A percentile compares a stretch with the other conserved stretches of the same genome.
Conservation (phyloP, 2,888 invertebrate genomes). For the Bugulina stolonifera region DNA sequence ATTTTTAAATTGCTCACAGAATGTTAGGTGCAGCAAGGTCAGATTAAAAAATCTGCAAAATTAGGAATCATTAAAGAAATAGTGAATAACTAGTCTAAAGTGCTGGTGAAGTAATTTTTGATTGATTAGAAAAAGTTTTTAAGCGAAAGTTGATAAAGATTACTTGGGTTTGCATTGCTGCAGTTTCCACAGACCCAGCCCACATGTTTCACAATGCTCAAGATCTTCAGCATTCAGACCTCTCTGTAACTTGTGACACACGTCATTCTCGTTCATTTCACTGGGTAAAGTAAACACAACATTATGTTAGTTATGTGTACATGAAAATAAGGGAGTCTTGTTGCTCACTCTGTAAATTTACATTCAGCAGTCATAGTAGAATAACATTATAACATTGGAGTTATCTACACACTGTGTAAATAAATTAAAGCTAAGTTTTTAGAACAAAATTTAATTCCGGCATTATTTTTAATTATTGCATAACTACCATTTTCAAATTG, state of each 20-base stretch:
- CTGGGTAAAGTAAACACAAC: not conserved
- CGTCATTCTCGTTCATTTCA: not conserved
- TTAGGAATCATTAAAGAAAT: too few relatives aligned
- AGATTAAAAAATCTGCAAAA: constrained; percentile 11
- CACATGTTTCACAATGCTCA: constrained; percentile 13
- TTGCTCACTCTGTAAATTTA: too few relatives aligned
- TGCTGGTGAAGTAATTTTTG: not conserved
- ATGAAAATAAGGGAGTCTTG: not conserved
- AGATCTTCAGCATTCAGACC: constrained; percentile 6
- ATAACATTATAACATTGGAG: too few relatives aligned
- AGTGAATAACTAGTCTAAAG: too few relatives aligned
- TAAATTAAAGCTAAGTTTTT: too few relatives aligned
- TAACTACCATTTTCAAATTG: too few relatives aligned
- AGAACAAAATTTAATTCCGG: too few relatives aligned
- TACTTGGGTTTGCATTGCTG: not conserved
- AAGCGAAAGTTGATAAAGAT: not conserved
- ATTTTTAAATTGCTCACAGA: not conserved
- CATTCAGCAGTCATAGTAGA: too few relatives aligned
- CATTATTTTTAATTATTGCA: too few relatives aligned
- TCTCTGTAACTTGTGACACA: not conserved
- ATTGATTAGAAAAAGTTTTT: not conserved
- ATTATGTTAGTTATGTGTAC: too few relatives aligned
- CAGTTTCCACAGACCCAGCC: not conserved
- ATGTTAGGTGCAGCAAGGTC: not conserved
- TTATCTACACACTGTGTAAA: too few relatives aligned